phyloP scores from a whole-genome alignment of 2,888 invertebrate genomes.

The Coelinius sp. region DNA sequence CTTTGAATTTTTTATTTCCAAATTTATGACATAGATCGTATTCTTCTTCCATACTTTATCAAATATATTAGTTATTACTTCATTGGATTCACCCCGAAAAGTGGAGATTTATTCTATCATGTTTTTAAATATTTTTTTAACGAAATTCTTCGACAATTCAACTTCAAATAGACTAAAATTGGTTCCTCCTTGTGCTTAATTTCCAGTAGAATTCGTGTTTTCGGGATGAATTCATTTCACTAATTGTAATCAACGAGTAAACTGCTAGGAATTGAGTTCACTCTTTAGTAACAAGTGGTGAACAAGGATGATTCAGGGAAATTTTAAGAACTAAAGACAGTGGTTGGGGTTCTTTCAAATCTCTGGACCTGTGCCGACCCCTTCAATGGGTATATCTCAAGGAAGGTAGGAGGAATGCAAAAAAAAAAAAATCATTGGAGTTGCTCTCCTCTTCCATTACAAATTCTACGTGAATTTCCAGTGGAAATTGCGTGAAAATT shows the following conservation, averaged over 20 bases:
- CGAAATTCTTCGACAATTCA: not conserved
- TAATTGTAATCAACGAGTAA: not conserved
- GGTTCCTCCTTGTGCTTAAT: too few species aligned
- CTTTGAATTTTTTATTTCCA: constrained; percentile 10
- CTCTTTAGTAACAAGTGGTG: not conserved
- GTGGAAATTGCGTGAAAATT: too few species aligned
- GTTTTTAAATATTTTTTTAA: not conserved
- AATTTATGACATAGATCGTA: constrained; percentile 30
- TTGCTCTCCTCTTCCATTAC: too few species aligned
- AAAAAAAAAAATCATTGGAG: too few species aligned
- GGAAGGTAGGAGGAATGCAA: too few species aligned
- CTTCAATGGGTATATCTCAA: too few species aligned
- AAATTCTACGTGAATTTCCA: too few species aligned
- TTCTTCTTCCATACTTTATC: constrained; percentile 1
- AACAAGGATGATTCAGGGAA: not conserved
- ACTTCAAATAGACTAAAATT: too few species aligned
- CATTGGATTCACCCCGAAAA: not conserved
- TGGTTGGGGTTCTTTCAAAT: too few species aligned
- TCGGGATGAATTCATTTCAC: not conserved
- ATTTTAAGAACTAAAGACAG: not conserved
- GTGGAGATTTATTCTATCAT: not conserved
- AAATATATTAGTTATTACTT: constrained; percentile 4
- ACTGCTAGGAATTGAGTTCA: not conserved
- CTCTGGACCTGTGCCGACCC: too few species aligned
- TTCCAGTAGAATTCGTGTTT: not conserved